Evolutionary conservation across 2,888 invertebrate species (phyloP).

Genomic region (Nomada flava): DNA sequence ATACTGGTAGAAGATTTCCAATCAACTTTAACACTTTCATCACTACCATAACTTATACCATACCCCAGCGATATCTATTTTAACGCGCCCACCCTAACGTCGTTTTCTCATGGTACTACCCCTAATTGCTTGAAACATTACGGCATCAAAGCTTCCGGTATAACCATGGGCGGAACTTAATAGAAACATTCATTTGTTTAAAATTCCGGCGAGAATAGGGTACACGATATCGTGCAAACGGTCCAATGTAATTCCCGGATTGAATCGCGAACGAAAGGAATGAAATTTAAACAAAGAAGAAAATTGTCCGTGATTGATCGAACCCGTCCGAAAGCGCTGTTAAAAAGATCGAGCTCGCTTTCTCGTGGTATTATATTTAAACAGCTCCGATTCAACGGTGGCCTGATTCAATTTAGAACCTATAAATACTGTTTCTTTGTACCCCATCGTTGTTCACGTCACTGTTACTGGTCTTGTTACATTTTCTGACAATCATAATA

Average conservation of each 20-base stretch:
- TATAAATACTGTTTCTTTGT: slow-evolving; percentile 61
- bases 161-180: neutral
- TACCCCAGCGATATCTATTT: neutral
- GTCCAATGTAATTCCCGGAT: slow-evolving; percentile 21
- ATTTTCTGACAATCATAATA: too few relatives aligned
- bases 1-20: too few relatives aligned
- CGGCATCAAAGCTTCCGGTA: neutral
- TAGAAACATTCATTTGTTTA: neutral
- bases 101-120: neutral
- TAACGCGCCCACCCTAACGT: neutral
- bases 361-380: slow-evolving; percentile 57
- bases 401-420: slow-evolving; percentile 59
- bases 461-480: slow-evolving; percentile 15
- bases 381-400: slow-evolving; percentile 54
- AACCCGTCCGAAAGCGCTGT: slow-evolving; percentile 3
- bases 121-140: neutral
- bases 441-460: slow-evolving; percentile 36
- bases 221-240: neutral
- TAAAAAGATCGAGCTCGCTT: slow-evolving; percentile 46
- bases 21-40: too few relatives aligned
- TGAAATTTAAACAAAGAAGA: slow-evolving; percentile 26
- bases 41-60: neutral
- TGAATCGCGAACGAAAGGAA: neutral
- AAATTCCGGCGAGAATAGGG: neutral
- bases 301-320: slow-evolving; percentile 38